Base-by-base conservation (phyloP, 2,888 invertebrate genomes). In the Megaustenia siamemsis region DNA sequence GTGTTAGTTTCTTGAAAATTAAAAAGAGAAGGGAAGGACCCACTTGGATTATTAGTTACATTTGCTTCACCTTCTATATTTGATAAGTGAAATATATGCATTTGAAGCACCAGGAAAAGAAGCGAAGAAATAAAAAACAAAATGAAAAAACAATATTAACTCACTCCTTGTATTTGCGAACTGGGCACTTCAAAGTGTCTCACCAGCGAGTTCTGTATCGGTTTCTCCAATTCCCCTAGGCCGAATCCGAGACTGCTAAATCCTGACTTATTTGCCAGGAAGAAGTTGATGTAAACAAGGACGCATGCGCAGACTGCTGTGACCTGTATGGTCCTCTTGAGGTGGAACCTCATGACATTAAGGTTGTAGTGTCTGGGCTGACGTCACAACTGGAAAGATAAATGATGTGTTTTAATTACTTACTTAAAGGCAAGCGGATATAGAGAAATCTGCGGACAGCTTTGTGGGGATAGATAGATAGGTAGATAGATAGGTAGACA, bases 301-400 rank as follows among this genome's bases (percentile, higher is more conserved):
- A 83, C 76, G 68, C 83, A 83, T 12, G 76, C 68, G 49, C 60
- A 66, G 45, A 68, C 83, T 35, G 76, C 49, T 8, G 66, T 38
- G 76, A 83, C 28, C 76, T 83, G 83, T 40, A 83, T 56, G 35
- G 83, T 77, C 60, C 63, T 83, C 68, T 83, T 83, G 45, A 83
- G 76, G n/a, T 40, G 83, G 76, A 75, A 83, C 76, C 76, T 60
- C 83, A 83, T 83, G 83, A 40, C 83, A 76, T 73, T 43, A 45
- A 45, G 56, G 73, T 40, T 21, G 73, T 79, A 45, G 66, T n/a
- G n/a, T 28, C 81, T 12, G n/a, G 53, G 21, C 40, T 10, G 45
- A 18, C 66, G 63, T 66, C 79, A 79, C 40, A 66, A n/a, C 79
- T 79, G 79, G 45, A 66, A 66, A 18, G 5, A 1, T 1, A 28